Evolutionary conservation across 2,888 invertebrate species (phyloP), one percentile per base, ranked within the genome.

Genomic region (Carpatolechia fugitivella): DNA sequence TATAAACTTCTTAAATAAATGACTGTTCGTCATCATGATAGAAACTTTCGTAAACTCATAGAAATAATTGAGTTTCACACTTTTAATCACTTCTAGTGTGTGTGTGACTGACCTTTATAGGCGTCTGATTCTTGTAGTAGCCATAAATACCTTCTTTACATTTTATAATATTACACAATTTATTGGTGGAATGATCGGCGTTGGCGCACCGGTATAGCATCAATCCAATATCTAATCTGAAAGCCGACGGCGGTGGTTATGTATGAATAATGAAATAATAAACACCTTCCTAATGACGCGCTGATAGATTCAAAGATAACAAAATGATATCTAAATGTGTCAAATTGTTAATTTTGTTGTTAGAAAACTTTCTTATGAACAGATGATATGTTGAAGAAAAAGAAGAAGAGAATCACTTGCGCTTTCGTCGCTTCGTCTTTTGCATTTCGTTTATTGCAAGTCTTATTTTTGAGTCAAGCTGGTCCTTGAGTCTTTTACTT

Each of bases 201-300:
- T 16, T 14, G 31, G 8, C 14, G 46, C 31, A 16, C 8, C 18
- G 13, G 29, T 30, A 30, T 30, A 46, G 14, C 46, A 47, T 31
- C 47, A 47, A 47, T 47, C 47, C 30, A 31, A 31, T 20, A 31
- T 20, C 31, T 31, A 16, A 31, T 3, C 7, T 14, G 11, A 8
- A 46, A n/a, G 29, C 4, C 31, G 31, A 16, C 30, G 14, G 24
- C 3, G 6, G 24, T 6, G 6, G 3, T 24, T 16, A 31, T 16
- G 8, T 47, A 47, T 47, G 47, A 30, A 47, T 31, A 47, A 31
- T 47, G 31, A 14, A 47, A 31, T 47, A 30, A 47, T 47, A 47
- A 47, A 47, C 47, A 31, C 47, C 47, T 47, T 11, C 14, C 31
- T 47, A 47, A 47, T 47, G 14, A 16, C 60, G 56, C 59, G 56